Evolutionary conservation across 2,888 invertebrate species (phyloP), one percentile per base, ranked within the genome.

Genomic region (Tenthredo notha): DNA sequence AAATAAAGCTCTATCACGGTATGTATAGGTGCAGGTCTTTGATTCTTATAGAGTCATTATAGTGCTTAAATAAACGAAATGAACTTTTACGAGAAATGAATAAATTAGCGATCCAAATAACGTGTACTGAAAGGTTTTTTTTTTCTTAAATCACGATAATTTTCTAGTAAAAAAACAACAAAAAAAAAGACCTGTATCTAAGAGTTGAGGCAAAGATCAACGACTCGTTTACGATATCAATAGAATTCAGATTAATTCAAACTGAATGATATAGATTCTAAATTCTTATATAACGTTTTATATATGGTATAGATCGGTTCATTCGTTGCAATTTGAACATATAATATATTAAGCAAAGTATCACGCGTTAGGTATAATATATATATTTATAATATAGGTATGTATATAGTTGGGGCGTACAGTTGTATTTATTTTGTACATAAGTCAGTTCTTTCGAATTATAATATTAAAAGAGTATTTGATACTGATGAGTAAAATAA

Each of bases 401-500:
- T 37, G 37, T 37, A 70, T 6, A 37, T 10, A 18, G 15, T 37
- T 37, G 61, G 61, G 61, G 61, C 61, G 25, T 25, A 61, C 21
- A 61, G 25, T 61, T 37, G n/a, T 18, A 72, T 72, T 37, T 72
- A 40, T 37, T 72, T 72, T 72, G n/a, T 72, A 70, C 37, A 37
- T 70, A 72, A 25, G 15, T 75, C 75, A 75, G 75, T 75, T 47
- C 75, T 75, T 75, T 43, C 50, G 21, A 75, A 75, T 75, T 61
- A 61, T 47, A 75, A 75, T 75, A 75, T 75, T 75, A 21, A 43
- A 75, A 75, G 40, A 74, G 10, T 25, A 75, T 29, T 12, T 25
- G 21, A 43, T 25, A n/a, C 40, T 21, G 21, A 21, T 18, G 40
- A 40, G 21, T 72, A 72, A 72, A n/a, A 18, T 40, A 43, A 40